A percentile compares a stretch with the other conserved stretches of the same genome.
Evolutionary conservation across 1,140 invertebrate species (phyloP).

Genomic region (Drosophila sp.): DNA sequence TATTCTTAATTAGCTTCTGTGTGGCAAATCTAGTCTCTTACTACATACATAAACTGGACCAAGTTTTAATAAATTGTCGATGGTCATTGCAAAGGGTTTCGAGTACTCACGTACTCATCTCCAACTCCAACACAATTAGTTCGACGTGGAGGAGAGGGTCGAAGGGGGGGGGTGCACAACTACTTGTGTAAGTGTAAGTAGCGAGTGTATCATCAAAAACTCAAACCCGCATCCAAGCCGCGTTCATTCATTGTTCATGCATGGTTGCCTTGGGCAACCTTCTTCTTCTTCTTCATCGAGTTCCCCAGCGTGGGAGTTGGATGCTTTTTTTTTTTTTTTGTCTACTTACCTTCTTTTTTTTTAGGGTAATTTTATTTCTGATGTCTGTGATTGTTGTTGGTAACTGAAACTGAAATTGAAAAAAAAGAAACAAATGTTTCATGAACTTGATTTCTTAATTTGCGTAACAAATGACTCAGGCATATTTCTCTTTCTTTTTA

Average conservation of each 20-base stretch:
- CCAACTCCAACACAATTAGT: too few species aligned
- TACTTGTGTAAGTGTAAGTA: background rate
- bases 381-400: background rate
- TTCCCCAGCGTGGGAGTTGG: constrained; percentile 67
- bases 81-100: too few species aligned
- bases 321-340: background rate
- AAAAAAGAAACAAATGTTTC: constrained; percentile 43
- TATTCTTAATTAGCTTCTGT: too few species aligned
- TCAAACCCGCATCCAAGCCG: constrained; percentile 17
- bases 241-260: constrained; percentile 39
- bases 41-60: too few species aligned
- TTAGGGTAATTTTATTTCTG: constrained; percentile 16
- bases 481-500: constrained; percentile 26
- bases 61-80: too few species aligned
- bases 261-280: constrained; percentile 51
- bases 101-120: too few species aligned
- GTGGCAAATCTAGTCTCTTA: too few species aligned
- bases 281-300: constrained; percentile 25
- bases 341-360: constrained; percentile 16
- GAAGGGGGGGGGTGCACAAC: background rate
- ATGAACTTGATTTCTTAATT: constrained; percentile 79
- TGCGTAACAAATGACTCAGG: constrained; percentile 62
- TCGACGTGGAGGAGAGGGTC: too few species aligned
- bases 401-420: constrained; percentile 55
- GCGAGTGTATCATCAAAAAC: constrained; percentile 16